A percentile compares a stretch with the other conserved stretches of the same genome.
These are phyloP conservation scores for Sinocyclocheilus anshuiensis DNA, from an alignment of 2,113 vertebrate species.

Conservation along the genomic window DNA sequence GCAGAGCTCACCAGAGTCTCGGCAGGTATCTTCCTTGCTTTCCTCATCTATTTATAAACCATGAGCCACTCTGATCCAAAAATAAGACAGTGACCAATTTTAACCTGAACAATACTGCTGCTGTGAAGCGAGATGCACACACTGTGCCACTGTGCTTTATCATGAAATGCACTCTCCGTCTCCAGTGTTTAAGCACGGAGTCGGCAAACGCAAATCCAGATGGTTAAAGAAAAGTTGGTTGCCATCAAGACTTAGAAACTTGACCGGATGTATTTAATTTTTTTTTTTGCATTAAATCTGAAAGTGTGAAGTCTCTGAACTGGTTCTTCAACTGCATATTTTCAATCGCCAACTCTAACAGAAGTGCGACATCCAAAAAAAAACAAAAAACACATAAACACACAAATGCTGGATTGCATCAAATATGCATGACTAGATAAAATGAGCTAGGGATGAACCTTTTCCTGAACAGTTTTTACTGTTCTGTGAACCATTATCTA, in stretches of 20 bases:
- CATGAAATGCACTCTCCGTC: conserved; percentile 45
- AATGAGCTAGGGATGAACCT: conserved; percentile 18
- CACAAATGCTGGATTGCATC: not conserved
- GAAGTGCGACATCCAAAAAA: conserved; percentile 43
- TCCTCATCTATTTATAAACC: conserved; percentile 78
- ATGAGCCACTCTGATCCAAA: conserved; percentile 70
- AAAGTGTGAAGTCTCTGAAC: conserved; percentile 13
- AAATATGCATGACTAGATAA: not conserved
- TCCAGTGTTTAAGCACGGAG: conserved; percentile 50
- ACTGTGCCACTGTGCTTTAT: conserved; percentile 57
- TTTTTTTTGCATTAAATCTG: conserved; percentile 23
- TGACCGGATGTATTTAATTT: not conserved
- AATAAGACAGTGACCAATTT: conserved; percentile 78
- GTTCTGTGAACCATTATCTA: conserved; percentile 69
- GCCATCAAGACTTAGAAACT: not conserved
- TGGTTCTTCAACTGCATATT: conserved; percentile 26
- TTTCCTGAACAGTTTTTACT: conserved; percentile 67
- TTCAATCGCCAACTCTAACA: conserved; percentile 30
- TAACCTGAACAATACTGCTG: conserved; percentile 67
- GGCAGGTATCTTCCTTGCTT: conserved; percentile 78
- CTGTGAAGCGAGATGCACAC: conserved; percentile 53
- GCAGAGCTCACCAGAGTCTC: conserved; percentile 64
- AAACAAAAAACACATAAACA: conserved; percentile 30
- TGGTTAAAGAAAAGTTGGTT: conserved; percentile 40
- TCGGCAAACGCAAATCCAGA: conserved; percentile 44